Evolutionary conservation across 1,140 invertebrate species (phyloP).

Genomic region (Polypedilum vanderplanki): DNA sequence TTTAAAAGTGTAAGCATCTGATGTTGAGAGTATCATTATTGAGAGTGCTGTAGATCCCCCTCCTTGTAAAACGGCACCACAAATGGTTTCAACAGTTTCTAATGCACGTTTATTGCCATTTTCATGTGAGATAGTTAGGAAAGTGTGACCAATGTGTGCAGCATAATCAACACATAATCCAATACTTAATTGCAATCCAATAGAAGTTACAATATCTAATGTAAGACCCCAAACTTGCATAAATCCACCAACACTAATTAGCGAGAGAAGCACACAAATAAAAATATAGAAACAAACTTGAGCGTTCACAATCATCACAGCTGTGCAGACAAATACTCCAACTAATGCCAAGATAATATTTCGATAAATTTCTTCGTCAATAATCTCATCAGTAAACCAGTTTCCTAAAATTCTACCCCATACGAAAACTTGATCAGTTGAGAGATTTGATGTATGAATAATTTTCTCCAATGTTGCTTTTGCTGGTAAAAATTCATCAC

Average conservation of each 20-base stretch:
- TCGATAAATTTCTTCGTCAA: slow-evolving; percentile 64
- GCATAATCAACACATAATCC: slow-evolving; percentile 82
- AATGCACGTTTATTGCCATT: slow-evolving; percentile 55
- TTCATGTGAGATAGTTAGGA: slow-evolving; percentile 52
- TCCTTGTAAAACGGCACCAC: slow-evolving; percentile 71
- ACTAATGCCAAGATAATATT: slow-evolving; percentile 71
- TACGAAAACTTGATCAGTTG: slow-evolving; percentile 53
- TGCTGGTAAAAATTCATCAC: slow-evolving; percentile 62
- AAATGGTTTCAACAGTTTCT: slow-evolving; percentile 65
- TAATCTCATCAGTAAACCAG: slow-evolving; percentile 74
- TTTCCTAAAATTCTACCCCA: slow-evolving; percentile 64
- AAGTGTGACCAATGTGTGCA: slow-evolving; percentile 80
- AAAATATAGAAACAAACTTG: slow-evolving; percentile 73
- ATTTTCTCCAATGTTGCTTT: slow-evolving; percentile 59
- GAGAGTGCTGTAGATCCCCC: slow-evolving; percentile 72
- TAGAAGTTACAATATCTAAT: slow-evolving; percentile 79
- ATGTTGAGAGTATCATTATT: slow-evolving; percentile 62
- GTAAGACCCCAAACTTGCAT: slow-evolving; percentile 76
- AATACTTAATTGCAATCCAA: slow-evolving; percentile 75
- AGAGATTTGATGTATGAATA: slow-evolving; percentile 49
- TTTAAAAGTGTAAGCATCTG: slow-evolving; percentile 69
- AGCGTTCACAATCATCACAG: slow-evolving; percentile 71
- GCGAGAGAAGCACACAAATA: slow-evolving; percentile 65
- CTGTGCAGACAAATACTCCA: slow-evolving; percentile 74
- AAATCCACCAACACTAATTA: slow-evolving; percentile 66